These are phyloP conservation scores for Melanaphis sacchari DNA, from an alignment of 1,140 invertebrate species.

Conservation along the genomic window DNA sequence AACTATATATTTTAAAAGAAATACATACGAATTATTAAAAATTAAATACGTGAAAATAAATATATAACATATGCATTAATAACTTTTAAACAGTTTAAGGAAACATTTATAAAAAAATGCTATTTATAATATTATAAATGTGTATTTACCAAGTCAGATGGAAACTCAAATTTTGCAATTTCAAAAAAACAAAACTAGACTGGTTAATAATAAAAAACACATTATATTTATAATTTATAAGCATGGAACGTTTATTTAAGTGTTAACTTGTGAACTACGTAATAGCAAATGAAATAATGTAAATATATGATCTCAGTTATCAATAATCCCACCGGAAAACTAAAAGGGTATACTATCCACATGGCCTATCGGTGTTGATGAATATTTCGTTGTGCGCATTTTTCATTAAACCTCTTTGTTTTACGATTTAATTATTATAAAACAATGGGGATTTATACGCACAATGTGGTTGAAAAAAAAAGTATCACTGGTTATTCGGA, in stretches of 20 bases:
- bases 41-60: neutral
- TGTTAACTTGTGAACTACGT: neutral
- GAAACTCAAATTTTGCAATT: neutral
- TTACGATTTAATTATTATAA: slow-evolving; percentile 34
- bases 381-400: slow-evolving; percentile 27
- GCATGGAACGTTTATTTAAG: neutral
- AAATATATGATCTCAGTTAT: slow-evolving; percentile 16
- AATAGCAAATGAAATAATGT: neutral
- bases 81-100: neutral
- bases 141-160: neutral
- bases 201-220: neutral
- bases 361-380: slow-evolving; percentile 34
- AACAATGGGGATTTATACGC: slow-evolving; percentile 41
- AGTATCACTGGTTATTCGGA: neutral
- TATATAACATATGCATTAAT: neutral
- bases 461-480: slow-evolving; percentile 26
- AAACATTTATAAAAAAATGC: neutral
- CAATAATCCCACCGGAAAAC: neutral
- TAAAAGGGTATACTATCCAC: slow-evolving; percentile 21
- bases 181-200: neutral
- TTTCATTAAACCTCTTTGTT: slow-evolving; percentile 30
- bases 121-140: neutral
- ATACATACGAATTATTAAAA: neutral
- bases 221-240: neutral
- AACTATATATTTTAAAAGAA: neutral